A percentile compares a stretch with the other conserved stretches of the same genome.
phyloP scores from a whole-genome alignment of 1,140 invertebrate genomes.

The Drosophila funebris region DNA sequence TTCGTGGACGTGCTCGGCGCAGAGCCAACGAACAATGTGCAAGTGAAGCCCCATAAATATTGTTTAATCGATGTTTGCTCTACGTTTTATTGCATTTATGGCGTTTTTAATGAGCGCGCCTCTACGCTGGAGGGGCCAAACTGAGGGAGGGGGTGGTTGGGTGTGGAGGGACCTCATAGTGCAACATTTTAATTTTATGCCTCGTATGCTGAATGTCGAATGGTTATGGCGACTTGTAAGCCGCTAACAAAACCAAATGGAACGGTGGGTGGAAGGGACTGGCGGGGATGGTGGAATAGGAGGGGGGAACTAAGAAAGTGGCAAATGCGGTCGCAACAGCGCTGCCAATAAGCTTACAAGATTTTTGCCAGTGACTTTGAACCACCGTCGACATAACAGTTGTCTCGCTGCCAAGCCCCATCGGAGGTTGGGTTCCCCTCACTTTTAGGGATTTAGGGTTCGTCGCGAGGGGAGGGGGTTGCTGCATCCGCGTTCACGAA shows the following conservation, averaged over 20 bases:
- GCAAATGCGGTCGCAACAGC: conserved; percentile 40
- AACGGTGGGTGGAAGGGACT: not conserved
- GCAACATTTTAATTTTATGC: conserved; percentile 83
- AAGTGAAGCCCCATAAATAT: conserved; percentile 84
- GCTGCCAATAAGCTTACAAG: conserved; percentile 64
- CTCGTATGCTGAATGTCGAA: conserved; percentile 35
- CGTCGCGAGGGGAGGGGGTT: conserved; percentile 5
- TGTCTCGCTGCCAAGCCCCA: too few species aligned
- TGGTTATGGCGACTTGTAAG: conserved; percentile 54
- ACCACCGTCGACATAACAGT: conserved; percentile 24
- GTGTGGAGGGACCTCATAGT: conserved; percentile 12
- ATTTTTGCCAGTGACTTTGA: conserved; percentile 83
- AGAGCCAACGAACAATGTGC: conserved; percentile 79
- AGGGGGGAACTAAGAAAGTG: conserved; percentile 28
- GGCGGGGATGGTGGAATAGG: not conserved
- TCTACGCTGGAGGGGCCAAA: conserved; percentile 16
- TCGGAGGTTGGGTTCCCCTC: not conserved
- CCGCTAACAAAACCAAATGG: conserved; percentile 38
- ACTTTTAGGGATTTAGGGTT: not conserved
- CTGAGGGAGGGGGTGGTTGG: not conserved
- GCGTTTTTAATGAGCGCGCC: conserved; percentile 83
- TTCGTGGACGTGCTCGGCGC: conserved; percentile 59
- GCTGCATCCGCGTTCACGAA: not conserved
- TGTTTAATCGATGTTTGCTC: conserved; percentile 84
- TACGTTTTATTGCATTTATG: conserved; percentile 84